Base-by-base conservation (phyloP, 2,888 invertebrate genomes). In the Calliopum simillimum region DNA sequence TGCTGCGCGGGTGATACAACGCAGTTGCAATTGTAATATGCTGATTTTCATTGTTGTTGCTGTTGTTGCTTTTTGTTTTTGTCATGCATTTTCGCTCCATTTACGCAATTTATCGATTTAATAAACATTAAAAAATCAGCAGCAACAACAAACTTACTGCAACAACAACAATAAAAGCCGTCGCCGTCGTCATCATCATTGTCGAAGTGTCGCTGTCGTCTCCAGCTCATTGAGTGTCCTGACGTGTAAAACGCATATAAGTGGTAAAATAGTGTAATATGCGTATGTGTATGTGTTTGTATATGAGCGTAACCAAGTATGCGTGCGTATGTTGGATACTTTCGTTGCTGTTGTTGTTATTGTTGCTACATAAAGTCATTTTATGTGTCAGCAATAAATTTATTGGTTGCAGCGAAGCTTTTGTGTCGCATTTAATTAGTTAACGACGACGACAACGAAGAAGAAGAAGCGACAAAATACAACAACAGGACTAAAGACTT, bases 71-170 rank as follows among this genome's bases (percentile, higher is more conserved):
- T 53, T 19, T 53, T 53, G 11, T 53, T 21, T 4, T 21, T 46
- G 46, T 19, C 41, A 13, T 33, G 5, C 33, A 33, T 33, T 33
- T 33, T 33, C 33, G 59, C 44, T 59, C 33, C 58, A 70, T 66
- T 51, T 61, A 58, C 71, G 66, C 66, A 56, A 51, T 66, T 53
- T 72, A 70, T 66, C 70, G 70, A 72, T 72, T 72, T 68, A 72
- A 72, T 72, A 72, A 70, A 72, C 59, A 66, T 72, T 67, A 72
- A 72, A 44, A 43, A 33, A 33, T 33, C 33, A 33, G 33, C 33
- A 33, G 8, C 33, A 33, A 8, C 33, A 33, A 33, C 33, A 33
- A 33, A 33, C 8, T 4, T 8, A 33, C 33, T 33, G 25, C 25
- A 4, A 8, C 33, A 33, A 33, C 33, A 33, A 33, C 5, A n/a